These are phyloP conservation scores for Clytia hemisphaerica DNA, from an alignment of 30 jellyfish, hydroid and myxozoan species.

Conservation along the genomic window DNA sequence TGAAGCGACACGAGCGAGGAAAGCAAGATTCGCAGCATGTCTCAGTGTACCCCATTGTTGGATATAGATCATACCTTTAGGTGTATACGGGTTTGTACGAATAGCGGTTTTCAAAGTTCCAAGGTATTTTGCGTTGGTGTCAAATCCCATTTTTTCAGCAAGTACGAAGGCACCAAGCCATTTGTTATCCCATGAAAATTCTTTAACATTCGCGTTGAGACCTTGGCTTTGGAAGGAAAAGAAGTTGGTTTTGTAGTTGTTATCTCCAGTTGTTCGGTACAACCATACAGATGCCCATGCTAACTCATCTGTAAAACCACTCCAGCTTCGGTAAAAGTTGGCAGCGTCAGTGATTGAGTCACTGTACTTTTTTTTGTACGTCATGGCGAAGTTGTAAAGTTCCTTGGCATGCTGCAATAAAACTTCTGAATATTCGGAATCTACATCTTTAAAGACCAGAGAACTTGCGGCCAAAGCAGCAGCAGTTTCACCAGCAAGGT, in stretches of 20 bases:
- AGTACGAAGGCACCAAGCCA: conserved; percentile 45
- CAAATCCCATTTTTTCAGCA: conserved; percentile 20
- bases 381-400: conserved; percentile 50
- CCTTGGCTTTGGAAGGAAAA: background rate
- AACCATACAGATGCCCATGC: conserved; percentile 75
- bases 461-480: conserved; percentile 76
- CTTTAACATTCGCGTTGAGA: conserved; percentile 4
- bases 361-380: conserved; percentile 37
- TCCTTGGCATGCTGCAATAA: conserved; percentile 57
- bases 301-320: conserved; percentile 64
- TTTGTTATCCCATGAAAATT: conserved; percentile 79
- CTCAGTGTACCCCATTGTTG: conserved; percentile 51
- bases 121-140: conserved; percentile 22
- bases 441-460: conserved; percentile 33
- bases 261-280: conserved; percentile 45
- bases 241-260: conserved; percentile 30
- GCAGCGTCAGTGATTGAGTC: conserved; percentile 58
- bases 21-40: conserved; percentile 58
- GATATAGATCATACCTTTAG: conserved; percentile 44
- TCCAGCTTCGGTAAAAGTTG: conserved; percentile 39
- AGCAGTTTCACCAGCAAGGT: conserved; percentile 60
- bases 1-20: conserved; percentile 46
- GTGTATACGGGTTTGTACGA: conserved; percentile 23
- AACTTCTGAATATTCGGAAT: conserved; percentile 15
- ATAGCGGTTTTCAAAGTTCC: conserved; percentile 14